Conservation (phyloP, 2,888 invertebrate genomes). For the Rhorus exstirpatorius region DNA sequence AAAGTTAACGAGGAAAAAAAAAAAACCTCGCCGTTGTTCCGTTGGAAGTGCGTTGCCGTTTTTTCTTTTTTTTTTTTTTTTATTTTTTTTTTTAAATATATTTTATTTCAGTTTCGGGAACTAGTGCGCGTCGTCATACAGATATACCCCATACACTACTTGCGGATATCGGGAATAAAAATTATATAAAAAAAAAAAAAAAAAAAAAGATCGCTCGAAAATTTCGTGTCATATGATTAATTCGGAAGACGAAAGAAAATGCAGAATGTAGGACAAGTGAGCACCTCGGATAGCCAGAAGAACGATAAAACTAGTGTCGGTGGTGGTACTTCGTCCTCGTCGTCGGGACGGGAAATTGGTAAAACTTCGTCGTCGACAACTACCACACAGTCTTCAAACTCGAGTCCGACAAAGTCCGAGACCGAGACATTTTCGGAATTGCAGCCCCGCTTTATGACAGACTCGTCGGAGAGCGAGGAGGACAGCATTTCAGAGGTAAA, state of each 20-base stretch:
- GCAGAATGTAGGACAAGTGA: conserved; percentile 95
- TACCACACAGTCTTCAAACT: conserved; percentile 93
- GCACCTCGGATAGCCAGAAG: conserved; percentile 92
- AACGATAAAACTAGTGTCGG: conserved; percentile 83
- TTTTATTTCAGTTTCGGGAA: conserved; percentile 33
- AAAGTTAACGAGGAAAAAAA: conserved; percentile 29
- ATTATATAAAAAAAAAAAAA: conserved; percentile 38
- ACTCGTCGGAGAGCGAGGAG: conserved; percentile 98
- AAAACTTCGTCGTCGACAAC: conserved; percentile 88
- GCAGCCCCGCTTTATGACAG: conserved; percentile 96
- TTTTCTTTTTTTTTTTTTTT: conserved; percentile 40
- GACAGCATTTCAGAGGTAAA: conserved; percentile 98
- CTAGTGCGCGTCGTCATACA: conserved; percentile 53
- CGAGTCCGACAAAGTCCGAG: conserved; percentile 92
- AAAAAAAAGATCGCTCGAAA: conserved; percentile 58
- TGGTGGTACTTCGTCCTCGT: conserved; percentile 44
- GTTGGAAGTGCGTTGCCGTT: conserved; percentile 72
- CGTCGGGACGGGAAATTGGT: conserved; percentile 84
- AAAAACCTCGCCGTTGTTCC: conserved; percentile 77
- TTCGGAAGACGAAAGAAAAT: conserved; percentile 91
- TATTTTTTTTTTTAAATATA: conserved; percentile 37
- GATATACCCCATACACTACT: conserved; percentile 15
- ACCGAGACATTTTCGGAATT: conserved; percentile 95
- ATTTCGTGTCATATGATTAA: conserved; percentile 87
- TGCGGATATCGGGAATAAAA: conserved; percentile 12